Evolutionary conservation across 2,113 vertebrate species (phyloP).

Genomic region (Colius striatus): DNA sequence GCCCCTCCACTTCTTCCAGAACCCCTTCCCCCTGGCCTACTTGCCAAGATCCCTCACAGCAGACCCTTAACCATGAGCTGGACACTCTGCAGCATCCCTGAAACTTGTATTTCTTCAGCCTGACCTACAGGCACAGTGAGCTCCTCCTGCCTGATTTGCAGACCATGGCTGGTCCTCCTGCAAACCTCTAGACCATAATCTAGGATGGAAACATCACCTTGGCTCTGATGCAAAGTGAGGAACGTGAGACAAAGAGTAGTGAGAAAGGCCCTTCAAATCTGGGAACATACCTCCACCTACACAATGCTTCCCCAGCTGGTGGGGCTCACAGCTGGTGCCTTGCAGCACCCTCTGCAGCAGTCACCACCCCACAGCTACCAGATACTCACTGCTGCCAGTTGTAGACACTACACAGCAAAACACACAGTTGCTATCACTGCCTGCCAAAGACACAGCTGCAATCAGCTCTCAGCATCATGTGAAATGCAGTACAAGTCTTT

Average conservation of each 20-base stretch:
- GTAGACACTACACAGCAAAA: rapidly evolving
- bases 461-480: not conserved
- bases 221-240: not conserved
- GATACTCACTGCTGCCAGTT: not conserved
- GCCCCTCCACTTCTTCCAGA: not conserved
- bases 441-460: not conserved
- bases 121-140: not conserved
- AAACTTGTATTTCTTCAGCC: not conserved
- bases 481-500: not conserved
- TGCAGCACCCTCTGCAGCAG: rapidly evolving
- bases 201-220: not conserved
- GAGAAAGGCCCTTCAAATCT: not conserved
- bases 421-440: not conserved
- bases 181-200: rapidly evolving
- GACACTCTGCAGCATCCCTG: not conserved
- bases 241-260: not conserved
- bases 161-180: not conserved
- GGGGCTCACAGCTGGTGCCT: not conserved
- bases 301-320: rapidly evolving
- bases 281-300: rapidly evolving
- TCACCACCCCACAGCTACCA: not conserved
- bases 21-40: not conserved
- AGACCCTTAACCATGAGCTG: not conserved
- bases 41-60: not conserved
- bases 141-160: not conserved